These are phyloP conservation scores for Serilophus lunatus DNA, from an alignment of 2,113 vertebrate species.

Conservation along the genomic window DNA sequence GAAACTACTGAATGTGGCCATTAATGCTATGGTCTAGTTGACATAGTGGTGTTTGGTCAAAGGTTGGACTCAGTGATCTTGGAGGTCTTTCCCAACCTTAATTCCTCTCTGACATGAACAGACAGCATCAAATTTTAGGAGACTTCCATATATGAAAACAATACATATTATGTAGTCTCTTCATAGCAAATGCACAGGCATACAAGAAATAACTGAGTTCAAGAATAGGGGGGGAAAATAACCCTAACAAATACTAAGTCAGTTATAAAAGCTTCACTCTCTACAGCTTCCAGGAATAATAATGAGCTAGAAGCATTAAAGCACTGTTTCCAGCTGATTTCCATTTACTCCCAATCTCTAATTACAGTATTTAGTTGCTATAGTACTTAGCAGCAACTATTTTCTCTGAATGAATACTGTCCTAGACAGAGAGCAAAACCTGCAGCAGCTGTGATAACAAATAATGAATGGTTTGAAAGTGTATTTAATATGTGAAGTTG, in stretches of 20 bases:
- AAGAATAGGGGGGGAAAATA: rapidly evolving
- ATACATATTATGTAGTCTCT: neutral
- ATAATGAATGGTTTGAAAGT: conserved; percentile 26
- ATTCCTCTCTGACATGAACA: neutral
- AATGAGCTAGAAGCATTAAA: neutral
- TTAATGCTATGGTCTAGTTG: neutral
- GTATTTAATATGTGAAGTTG: conserved; percentile 28
- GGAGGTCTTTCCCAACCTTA: neutral
- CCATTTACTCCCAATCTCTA: conserved; percentile 31
- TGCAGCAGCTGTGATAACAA: conserved; percentile 55
- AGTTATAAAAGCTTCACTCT: neutral
- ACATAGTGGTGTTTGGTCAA: neutral
- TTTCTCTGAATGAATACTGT: conserved; percentile 45
- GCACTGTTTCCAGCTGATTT: conserved; percentile 32
- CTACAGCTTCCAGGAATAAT: neutral
- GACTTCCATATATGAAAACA: neutral
- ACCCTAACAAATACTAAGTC: neutral
- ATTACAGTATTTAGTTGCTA: conserved; percentile 57
- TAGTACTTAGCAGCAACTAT: conserved; percentile 38
- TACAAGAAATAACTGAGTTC: neutral
- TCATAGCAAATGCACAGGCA: neutral
- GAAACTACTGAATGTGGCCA: neutral
- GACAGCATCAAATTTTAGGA: neutral
- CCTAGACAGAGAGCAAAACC: conserved; percentile 21
- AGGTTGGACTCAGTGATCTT: neutral